phyloP scores from a whole-genome alignment of 2,888 invertebrate genomes.

The Emesis castigata region DNA sequence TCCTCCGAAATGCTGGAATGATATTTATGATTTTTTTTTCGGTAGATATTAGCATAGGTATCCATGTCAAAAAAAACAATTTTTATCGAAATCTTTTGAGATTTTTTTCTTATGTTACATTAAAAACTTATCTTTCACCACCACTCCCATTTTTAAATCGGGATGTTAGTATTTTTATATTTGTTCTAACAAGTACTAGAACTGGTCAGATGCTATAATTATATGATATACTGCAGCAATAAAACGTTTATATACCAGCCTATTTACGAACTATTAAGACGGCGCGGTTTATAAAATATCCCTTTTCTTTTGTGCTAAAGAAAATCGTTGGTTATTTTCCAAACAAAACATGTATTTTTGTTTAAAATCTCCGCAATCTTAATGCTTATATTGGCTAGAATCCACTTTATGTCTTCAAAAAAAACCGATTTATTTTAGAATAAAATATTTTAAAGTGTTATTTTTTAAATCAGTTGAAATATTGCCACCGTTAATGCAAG shows the following conservation, averaged over 20 bases:
- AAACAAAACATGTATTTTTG: neutral
- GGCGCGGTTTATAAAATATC: conserved; percentile 54
- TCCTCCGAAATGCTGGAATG: no score
- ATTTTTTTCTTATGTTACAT: no score
- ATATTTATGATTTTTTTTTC: no score
- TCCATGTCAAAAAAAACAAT: no score
- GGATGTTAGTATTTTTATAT: no score
- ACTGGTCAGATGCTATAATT: no score
- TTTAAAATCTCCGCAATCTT: neutral
- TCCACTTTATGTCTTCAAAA: neutral
- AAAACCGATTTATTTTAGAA: neutral
- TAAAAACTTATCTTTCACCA: no score
- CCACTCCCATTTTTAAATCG: no score
- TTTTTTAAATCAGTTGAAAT: neutral
- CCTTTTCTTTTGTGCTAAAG: conserved; percentile 26
- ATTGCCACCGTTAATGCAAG: neutral
- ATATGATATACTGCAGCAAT: neutral
- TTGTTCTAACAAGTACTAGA: no score
- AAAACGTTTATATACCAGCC: neutral
- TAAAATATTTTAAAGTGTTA: neutral
- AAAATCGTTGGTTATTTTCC: neutral
- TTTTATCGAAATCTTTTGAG: no score
- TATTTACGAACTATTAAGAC: conserved; percentile 67
- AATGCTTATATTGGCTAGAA: neutral
- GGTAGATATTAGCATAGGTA: no score